Evolutionary conservation across 1,140 invertebrate species (phyloP), one percentile per base, ranked within the genome.

Genomic region (Eriosoma lanigerum): DNA sequence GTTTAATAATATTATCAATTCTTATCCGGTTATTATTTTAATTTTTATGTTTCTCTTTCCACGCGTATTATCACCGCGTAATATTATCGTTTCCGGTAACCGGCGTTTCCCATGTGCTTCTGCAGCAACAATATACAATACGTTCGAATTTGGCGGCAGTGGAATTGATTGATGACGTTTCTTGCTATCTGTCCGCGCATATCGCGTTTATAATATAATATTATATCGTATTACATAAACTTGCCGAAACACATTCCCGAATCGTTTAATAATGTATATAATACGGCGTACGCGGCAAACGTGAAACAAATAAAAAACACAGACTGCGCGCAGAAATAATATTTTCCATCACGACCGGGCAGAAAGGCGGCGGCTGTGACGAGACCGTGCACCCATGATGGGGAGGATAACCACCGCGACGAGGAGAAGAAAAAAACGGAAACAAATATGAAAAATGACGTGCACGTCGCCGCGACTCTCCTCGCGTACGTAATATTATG

Each of bases 371-470:
- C n/a, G n/a, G n/a, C n/a, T n/a, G n/a, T n/a, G n/a, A n/a, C n/a
- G n/a, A n/a, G n/a, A n/a, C n/a, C n/a, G n/a, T n/a, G n/a, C n/a
- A n/a, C n/a, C n/a, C n/a, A 3, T 46, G 68, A 1, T 9, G 21
- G 4, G 8, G 29, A 26, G 19, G 24, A 32, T 10, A 8, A 19
- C n/a, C n/a, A n/a, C n/a, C n/a, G n/a, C n/a, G n/a, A 50, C 24
- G 48, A 24, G 24, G 10, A 12, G 54, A 68, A 66, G 46, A 68
- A n/a, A n/a, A n/a, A n/a, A n/a, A n/a, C n/a, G n/a, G n/a, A n/a
- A n/a, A n/a, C n/a, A 76, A 58, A 76, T 76, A 58, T 76, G 73
- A 76, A 60, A 76, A 76, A 76, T 52, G 73, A 76, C 73, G 58
- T 76, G 46, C 70, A 73, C 50, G 70, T 73, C 52, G 46, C 70